phyloP scores from a whole-genome alignment of 2,113 vertebrate genomes.

The Colossoma macropomum region DNA sequence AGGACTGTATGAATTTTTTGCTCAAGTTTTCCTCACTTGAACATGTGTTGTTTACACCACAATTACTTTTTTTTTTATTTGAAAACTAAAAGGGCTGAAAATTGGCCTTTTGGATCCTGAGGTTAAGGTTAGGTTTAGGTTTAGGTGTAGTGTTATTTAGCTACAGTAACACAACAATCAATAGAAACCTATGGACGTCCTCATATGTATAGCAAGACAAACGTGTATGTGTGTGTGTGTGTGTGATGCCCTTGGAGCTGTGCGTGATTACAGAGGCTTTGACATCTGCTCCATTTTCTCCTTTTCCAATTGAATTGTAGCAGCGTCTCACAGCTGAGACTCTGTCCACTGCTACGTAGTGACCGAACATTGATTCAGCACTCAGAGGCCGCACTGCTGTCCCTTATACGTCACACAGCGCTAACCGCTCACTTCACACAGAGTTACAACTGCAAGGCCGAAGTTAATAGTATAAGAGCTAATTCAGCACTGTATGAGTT shows the following conservation, averaged over 20 bases:
- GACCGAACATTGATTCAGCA: constrained; percentile 48
- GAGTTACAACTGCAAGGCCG: background rate
- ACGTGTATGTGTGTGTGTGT: constrained; percentile 45
- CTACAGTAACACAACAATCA: no score
- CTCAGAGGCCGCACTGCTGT: background rate
- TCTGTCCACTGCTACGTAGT: constrained; percentile 30
- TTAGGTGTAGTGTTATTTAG: no score
- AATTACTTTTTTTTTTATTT: no score
- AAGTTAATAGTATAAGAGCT: background rate
- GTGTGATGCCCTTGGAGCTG: constrained; percentile 48
- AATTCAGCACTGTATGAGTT: background rate
- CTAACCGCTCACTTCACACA: background rate
- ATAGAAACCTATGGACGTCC: no score
- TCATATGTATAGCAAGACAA: no score
- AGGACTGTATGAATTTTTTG: constrained; percentile 43
- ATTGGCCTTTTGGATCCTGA: no score
- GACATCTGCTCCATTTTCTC: constrained; percentile 32
- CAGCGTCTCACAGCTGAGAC: constrained; percentile 67
- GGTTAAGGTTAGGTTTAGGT: no score
- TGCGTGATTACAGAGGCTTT: constrained; percentile 54
- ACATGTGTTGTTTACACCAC: no score
- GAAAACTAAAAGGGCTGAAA: no score
- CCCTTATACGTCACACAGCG: background rate
- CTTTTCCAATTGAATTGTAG: constrained; percentile 53
- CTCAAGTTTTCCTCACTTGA: constrained; percentile 46